Evolutionary conservation across 2,888 invertebrate genomes (phyloP), one percentile per base, ranked within the genome.

Genomic region (Allophyes oxyacanthae): DNA sequence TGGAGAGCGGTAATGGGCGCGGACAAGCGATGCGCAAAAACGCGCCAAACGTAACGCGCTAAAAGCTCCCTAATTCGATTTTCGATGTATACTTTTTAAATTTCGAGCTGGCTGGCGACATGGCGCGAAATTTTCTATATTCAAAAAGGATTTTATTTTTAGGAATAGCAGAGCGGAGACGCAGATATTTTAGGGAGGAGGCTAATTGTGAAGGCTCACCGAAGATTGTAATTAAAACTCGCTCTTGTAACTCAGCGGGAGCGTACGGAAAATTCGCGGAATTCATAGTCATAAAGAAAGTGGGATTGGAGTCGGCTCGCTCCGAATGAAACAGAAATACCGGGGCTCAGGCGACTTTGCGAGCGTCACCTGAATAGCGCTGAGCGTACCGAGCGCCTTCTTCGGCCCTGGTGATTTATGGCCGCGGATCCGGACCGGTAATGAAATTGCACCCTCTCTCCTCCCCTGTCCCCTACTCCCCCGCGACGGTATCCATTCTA

Each of bases 351-450:
- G 83, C 84, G 90, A 87, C 87, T 89, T 85, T 82, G 85, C 76
- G 90, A 93, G 92, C 95, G 92, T 91, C 94, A 94, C 94, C 94
- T 91, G 92, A 95, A 94, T 95, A 91, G 61, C 72, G 76, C 60
- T 65, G 92, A 91, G 92, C 73, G 64, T 50, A 68, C 66, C 72
- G 65, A 92, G 88, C 86, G 88, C 90, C 92, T 93, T 91, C 92
- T 94, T 95, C 94, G 94, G 94, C 86, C 89, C 87, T 89, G 91
- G 94, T 94, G 94, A 94, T 94, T 94, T 94, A 94, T 92, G 91
- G 87, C 82, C 90, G 85, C 87, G 91, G 91, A 94, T 94, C 94
- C 94, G 94, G 92, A 90, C 94, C 90, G 94, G 93, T 92, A 94
- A 92, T 91, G 92, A 94, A 91, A 92, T 93, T 92, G 94, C 93